phyloP scores from a whole-genome alignment of 2,888 invertebrate genomes.

The Pedicia rivosa region DNA sequence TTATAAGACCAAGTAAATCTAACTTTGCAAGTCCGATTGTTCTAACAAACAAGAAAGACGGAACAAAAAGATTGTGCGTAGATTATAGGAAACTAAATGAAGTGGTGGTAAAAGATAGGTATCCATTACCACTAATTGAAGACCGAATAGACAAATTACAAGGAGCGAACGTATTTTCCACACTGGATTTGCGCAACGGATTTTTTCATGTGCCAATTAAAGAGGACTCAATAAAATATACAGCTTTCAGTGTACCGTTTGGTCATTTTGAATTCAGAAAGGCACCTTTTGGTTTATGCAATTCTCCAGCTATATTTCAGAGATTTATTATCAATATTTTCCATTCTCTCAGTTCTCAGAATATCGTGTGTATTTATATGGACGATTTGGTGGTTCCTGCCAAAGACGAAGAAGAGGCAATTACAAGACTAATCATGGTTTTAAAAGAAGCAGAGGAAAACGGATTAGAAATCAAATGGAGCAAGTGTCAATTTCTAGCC shows the following conservation, averaged over 20 bases:
- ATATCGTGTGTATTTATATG: not conserved
- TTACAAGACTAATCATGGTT: too few relatives aligned
- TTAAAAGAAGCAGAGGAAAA: too few relatives aligned
- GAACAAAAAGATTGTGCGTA: conserved; percentile 15
- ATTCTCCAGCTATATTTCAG: not conserved
- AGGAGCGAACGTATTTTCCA: conserved; percentile 15
- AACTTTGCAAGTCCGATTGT: conserved; percentile 16
- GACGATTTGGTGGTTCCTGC: not conserved
- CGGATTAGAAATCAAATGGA: too few relatives aligned
- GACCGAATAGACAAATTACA: conserved; percentile 19
- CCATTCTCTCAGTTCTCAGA: not conserved
- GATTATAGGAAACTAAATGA: conserved; percentile 23
- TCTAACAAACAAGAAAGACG: conserved; percentile 13
- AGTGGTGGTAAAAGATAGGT: conserved; percentile 18
- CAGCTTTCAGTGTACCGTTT: conserved; percentile 7
- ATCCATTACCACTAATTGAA: conserved; percentile 23
- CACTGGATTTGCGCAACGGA: conserved; percentile 19
- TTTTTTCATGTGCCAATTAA: conserved; percentile 20
- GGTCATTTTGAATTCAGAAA: conserved; percentile 1
- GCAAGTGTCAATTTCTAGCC: too few relatives aligned
- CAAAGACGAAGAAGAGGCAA: not conserved
- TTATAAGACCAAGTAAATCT: conserved; percentile 17
- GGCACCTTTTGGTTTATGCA: not conserved
- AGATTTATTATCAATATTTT: not conserved
- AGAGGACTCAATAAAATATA: conserved; percentile 12